Conservation (phyloP, 1,140 invertebrate species). For the Bombus sylvicola region DNA sequence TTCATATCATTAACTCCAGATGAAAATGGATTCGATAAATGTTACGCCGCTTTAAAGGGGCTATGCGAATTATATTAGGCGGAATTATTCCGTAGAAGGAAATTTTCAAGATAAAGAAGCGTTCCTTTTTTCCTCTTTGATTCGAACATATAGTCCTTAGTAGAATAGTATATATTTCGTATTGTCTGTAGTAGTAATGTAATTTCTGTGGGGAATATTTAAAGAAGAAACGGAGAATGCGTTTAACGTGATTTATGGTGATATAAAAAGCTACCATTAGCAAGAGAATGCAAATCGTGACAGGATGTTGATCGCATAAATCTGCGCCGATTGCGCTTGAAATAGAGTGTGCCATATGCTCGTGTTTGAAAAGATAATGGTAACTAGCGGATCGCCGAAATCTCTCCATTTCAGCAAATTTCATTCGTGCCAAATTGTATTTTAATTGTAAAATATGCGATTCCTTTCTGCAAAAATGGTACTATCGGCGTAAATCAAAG, state of each 20-base stretch:
- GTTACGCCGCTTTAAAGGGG: background rate
- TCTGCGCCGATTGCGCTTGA: background rate
- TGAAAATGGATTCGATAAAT: background rate
- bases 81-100: background rate
- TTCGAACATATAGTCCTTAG: background rate
- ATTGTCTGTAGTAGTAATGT: background rate
- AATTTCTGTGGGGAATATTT: background rate
- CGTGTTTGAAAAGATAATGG: background rate
- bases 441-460: background rate
- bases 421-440: background rate
- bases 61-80: background rate
- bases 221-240: background rate
- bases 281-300: background rate
- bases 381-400: background rate
- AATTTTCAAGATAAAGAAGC: background rate
- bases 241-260: constrained; percentile 4
- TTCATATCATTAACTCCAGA: background rate
- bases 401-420: background rate
- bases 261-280: background rate
- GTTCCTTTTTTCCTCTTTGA: background rate
- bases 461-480: background rate
- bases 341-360: background rate
- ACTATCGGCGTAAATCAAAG: background rate
- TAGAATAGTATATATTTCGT: background rate
- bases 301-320: constrained; percentile 9